Evolutionary conservation across 2,113 vertebrate species (phyloP), one percentile per base, ranked within the genome.

Genomic region (Phaethon lepturus): DNA sequence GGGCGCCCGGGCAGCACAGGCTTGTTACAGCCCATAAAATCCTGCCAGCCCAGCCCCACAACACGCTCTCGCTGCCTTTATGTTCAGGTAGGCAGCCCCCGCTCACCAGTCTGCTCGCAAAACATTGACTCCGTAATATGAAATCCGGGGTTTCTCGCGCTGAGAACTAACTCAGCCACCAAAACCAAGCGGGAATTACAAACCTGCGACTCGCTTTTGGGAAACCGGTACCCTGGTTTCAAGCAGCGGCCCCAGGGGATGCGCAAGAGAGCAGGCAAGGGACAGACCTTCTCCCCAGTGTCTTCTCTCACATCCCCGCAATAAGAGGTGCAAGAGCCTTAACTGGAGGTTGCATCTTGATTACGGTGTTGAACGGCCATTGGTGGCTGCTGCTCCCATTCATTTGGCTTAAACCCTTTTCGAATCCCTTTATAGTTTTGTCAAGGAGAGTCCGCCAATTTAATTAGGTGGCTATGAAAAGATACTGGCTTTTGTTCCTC

Each of bases 391-490:
- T 13, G 68, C 64, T 91, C 47, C 80, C 66, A 60, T 81, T 96
- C 79, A 74, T 50, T 42, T 19, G 35, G 44, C 68, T 38, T 86
- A 89, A 91, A 89, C 33, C 78, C 80, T 82, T 89, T 91, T 49
- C 2, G 26, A 93, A 85, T 47, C 26, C 64, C 49, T 81, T 91
- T 87, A 8, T 53, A 53, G 25, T 91, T 96, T 63, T 87, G 60
- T 52, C 89, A 75, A 94, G 89, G 52, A 93, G 80, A 91, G 80
- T 69, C 79, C 26, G 4, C 81, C 77, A 68, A 63, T 91, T 93
- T 96, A 96, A 95, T 96, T 94, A 96, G 69, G 84, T 85, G 74
- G 60, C 40, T 40, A 82, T 87, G 77, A 95, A 96, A 95, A 96
- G 84, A 85, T 31, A 74, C 44, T 35, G 77, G 28, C 64, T 94